These are phyloP conservation scores for Musca domestica DNA, from an alignment of 1,140 invertebrate species.

Conservation along the genomic window DNA sequence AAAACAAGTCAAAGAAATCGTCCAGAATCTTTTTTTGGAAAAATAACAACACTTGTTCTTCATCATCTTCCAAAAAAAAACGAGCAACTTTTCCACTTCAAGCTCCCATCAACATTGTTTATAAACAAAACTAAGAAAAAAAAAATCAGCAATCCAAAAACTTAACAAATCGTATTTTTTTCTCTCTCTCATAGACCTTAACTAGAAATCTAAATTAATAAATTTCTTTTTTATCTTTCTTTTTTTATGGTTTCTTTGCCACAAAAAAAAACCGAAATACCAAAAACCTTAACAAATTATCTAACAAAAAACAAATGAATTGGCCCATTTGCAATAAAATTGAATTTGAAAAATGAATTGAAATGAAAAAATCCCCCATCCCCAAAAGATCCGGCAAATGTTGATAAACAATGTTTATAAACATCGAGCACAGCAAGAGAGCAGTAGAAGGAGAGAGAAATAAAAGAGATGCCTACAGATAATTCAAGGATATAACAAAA, in stretches of 20 bases:
- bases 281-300: too few species aligned
- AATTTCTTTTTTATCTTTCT: slow-evolving; percentile 19
- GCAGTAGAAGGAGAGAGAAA: slow-evolving; percentile 4
- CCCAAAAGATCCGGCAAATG: not conserved
- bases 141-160: slow-evolving; percentile 5
- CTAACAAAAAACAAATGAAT: not conserved
- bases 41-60: slow-evolving; percentile 1
- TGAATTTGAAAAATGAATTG: too few species aligned
- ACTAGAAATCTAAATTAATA: not conserved
- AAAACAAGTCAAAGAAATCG: too few species aligned
- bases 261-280: not conserved
- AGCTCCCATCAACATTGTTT: slow-evolving; percentile 17
- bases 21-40: too few species aligned
- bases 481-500: not conserved
- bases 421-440: not conserved
- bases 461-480: not conserved
- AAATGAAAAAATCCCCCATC: not conserved
- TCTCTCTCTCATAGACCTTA: not conserved
- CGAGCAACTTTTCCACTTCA: not conserved
- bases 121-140: slow-evolving; percentile 15
- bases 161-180: slow-evolving; percentile 4
- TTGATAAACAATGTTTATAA: slow-evolving; percentile 22
- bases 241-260: slow-evolving; percentile 8
- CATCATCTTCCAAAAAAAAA: slow-evolving; percentile 7
- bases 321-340: too few species aligned